phyloP scores from a whole-genome alignment of 2,888 invertebrate species.

The Gortyna flavago region DNA sequence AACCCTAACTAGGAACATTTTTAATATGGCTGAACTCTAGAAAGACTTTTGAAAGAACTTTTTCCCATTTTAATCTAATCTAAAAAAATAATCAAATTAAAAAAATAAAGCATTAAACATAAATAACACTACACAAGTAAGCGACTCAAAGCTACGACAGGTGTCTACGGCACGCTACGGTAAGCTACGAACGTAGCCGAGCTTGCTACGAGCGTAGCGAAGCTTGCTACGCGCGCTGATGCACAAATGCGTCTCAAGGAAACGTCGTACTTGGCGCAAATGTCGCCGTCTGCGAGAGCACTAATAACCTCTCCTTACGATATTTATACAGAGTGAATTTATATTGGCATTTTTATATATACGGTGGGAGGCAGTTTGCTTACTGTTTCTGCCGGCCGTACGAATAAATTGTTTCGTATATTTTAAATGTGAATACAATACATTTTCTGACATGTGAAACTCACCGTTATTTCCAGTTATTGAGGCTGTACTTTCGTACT shows the following conservation, averaged over 20 bases:
- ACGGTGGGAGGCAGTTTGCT: background rate
- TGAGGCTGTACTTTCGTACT: background rate
- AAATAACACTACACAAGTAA: conserved; percentile 33
- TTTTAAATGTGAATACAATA: background rate
- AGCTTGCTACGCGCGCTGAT: conserved; percentile 56
- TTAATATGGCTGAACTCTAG: background rate
- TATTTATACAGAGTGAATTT: conserved; percentile 25
- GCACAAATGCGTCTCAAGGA: conserved; percentile 57
- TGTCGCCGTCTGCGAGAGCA: conserved; percentile 38
- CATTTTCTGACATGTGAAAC: background rate
- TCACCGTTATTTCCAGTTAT: background rate
- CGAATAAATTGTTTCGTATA: background rate
- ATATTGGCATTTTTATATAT: background rate
- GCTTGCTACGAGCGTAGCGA: conserved; percentile 39
- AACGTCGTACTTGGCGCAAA: conserved; percentile 47
- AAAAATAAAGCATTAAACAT: conserved; percentile 9
- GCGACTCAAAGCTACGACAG: conserved; percentile 54
- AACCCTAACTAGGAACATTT: background rate
- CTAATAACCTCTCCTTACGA: conserved; percentile 39
- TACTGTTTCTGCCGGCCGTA: background rate
- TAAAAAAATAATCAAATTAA: background rate
- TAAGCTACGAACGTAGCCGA: conserved; percentile 55
- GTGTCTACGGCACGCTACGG: conserved; percentile 54
- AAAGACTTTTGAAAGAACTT: background rate
- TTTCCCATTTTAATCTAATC: background rate